Evolutionary conservation across 2,797 vertebrate genomes (phyloP).

Genomic region (Eutrigla gurnardus): DNA sequence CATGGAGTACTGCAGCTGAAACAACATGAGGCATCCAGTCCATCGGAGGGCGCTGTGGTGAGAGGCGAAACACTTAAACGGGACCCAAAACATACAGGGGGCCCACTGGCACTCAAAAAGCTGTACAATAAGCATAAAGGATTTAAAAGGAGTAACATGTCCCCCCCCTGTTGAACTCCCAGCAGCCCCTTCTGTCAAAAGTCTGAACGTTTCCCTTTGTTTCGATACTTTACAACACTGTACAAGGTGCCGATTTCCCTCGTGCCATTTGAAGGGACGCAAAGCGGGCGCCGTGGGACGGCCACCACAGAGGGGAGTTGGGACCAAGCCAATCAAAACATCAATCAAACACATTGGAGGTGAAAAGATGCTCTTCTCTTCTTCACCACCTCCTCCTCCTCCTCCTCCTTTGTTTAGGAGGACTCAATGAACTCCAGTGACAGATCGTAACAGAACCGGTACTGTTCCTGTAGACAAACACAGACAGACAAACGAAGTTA

Average conservation of each 20-base stretch:
- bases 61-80: conserved; percentile 60
- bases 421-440: conserved; percentile 96
- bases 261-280: conserved; percentile 44
- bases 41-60: conserved; percentile 31
- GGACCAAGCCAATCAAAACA: conserved; percentile 57
- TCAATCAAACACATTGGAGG: conserved; percentile 57
- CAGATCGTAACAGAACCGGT: conserved; percentile 98
- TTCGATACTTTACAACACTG: conserved; percentile 27
- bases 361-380: conserved; percentile 48
- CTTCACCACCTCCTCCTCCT: conserved; percentile 51
- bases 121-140: conserved; percentile 71
- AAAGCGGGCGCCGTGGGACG: conserved; percentile 57
- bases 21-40: conserved; percentile 58
- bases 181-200: conserved; percentile 21
- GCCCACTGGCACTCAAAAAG: conserved; percentile 73
- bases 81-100: conserved; percentile 62
- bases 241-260: conserved; percentile 35
- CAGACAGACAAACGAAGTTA: neutral
- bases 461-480: conserved; percentile 90
- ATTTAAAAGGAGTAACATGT: conserved; percentile 35
- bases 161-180: conserved; percentile 28
- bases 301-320: conserved; percentile 47
- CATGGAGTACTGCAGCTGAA: conserved; percentile 67
- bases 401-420: conserved; percentile 83
- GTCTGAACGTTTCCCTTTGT: conserved; percentile 57